A percentile compares a stretch with the other conserved stretches of the same genome.
phyloP scores from a whole-genome alignment of 2,113 vertebrate genomes.

The Candoia aspera region DNA sequence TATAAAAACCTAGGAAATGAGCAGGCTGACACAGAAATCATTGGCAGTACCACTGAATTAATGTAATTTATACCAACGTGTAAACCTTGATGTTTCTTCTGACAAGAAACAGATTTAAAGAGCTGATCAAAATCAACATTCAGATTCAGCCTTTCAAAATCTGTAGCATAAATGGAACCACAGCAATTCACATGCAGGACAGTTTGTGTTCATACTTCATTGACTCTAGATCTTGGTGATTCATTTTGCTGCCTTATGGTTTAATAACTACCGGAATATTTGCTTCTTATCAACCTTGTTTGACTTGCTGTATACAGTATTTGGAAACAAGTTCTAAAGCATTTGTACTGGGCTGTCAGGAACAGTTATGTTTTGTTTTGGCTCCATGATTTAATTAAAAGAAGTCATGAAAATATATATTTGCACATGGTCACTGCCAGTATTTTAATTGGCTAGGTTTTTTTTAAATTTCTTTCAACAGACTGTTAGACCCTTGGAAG shows the following conservation, averaged over 20 bases:
- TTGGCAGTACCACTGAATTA: neutral
- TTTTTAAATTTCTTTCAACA: slow-evolving; percentile 55
- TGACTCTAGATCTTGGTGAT: neutral
- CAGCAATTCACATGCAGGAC: neutral
- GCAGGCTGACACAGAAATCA: neutral
- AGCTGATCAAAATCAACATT: neutral
- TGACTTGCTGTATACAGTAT: neutral
- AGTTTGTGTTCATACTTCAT: neutral
- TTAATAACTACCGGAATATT: neutral
- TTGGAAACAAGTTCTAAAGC: slow-evolving; percentile 23
- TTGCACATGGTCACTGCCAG: slow-evolving; percentile 55
- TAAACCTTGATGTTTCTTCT: neutral
- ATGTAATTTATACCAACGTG: neutral
- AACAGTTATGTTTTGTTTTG: slow-evolving; percentile 45
- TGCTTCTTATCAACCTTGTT: slow-evolving; percentile 10
- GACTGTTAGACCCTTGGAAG: slow-evolving; percentile 54
- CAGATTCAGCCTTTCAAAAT: neutral
- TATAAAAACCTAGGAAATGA: neutral
- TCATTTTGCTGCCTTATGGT: neutral
- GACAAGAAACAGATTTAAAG: neutral
- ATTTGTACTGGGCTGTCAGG: neutral
- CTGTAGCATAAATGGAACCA: neutral
- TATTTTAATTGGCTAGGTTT: slow-evolving; percentile 51
- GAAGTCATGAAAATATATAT: slow-evolving; percentile 59
- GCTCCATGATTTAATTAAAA: slow-evolving; percentile 54